These are phyloP conservation scores for Trogon surrucura DNA, from an alignment of 2,113 vertebrate species.

Conservation along the genomic window DNA sequence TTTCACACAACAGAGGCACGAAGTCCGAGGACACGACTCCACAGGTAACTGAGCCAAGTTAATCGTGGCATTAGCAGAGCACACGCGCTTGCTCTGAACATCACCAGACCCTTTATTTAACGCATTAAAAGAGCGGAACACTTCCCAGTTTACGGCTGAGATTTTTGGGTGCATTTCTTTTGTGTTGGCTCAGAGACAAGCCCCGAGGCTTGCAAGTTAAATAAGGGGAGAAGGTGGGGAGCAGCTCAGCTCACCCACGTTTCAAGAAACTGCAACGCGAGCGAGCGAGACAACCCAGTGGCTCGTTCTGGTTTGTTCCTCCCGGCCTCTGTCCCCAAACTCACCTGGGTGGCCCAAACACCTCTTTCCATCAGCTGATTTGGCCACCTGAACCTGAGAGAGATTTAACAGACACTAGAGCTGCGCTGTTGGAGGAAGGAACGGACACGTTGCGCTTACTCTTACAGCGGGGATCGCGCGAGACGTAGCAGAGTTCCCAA, in stretches of 20 bases:
- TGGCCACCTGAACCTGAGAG: not conserved
- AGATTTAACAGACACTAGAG: not conserved
- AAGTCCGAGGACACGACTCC: not conserved
- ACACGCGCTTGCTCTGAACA: not conserved
- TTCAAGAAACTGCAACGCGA: not conserved
- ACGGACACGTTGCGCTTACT: not conserved
- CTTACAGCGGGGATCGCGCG: not conserved
- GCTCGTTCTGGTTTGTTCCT: not conserved
- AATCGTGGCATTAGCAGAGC: not conserved
- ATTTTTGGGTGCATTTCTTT: not conserved
- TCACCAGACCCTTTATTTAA: not conserved
- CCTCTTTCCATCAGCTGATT: not conserved
- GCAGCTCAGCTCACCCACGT: not conserved
- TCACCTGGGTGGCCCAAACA: accelerated
- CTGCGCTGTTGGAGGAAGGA: not conserved
- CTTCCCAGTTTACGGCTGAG: not conserved
- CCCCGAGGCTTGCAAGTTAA: not conserved
- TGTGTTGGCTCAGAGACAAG: not conserved
- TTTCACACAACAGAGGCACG: not conserved
- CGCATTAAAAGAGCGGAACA: not conserved
- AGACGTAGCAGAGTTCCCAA: not conserved
- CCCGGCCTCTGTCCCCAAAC: not conserved
- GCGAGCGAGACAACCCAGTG: not conserved
- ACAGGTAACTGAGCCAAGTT: not conserved
- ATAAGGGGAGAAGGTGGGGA: not conserved